Evolutionary conservation across 2,888 invertebrate species (phyloP).

Genomic region (Cancer borealis): DNA sequence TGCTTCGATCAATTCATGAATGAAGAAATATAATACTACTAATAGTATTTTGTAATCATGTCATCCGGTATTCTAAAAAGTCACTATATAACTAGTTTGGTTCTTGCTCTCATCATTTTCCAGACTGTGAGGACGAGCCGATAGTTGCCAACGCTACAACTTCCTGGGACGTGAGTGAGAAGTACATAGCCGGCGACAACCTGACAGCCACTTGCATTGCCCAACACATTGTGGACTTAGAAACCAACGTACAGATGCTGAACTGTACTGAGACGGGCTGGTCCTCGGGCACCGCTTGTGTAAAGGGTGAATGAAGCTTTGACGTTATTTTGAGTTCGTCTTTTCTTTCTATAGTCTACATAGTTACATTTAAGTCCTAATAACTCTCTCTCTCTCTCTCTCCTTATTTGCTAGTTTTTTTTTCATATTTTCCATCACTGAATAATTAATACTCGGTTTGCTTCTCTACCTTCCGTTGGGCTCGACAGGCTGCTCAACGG

Average conservation of each 20-base stretch:
- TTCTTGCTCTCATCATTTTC: background rate
- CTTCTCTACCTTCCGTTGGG: background rate
- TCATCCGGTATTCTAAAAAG: too few relatives aligned
- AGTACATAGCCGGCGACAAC: background rate
- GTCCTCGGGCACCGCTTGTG: background rate
- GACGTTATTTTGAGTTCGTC: background rate
- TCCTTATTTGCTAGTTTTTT: too few relatives aligned
- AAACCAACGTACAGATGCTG: background rate
- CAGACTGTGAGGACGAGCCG: conserved; percentile 17
- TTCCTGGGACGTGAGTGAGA: background rate
- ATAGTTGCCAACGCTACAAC: conserved; percentile 4
- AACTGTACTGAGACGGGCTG: conserved; percentile 25
- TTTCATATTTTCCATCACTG: background rate
- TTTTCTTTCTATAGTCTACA: background rate
- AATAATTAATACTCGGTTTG: background rate
- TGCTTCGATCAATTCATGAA: too few relatives aligned
- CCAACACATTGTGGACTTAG: background rate
- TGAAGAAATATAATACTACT: too few relatives aligned
- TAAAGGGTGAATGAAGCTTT: conserved; percentile 1
- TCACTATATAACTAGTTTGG: too few relatives aligned
- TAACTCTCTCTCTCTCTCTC: too few relatives aligned
- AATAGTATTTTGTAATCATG: too few relatives aligned
- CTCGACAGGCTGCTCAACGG: background rate
- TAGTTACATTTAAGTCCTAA: background rate
- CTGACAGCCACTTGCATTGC: conserved; percentile 45